These are phyloP conservation scores for Chrosomus eos DNA, from an alignment of 2,797 vertebrate species.

Conservation along the genomic window DNA sequence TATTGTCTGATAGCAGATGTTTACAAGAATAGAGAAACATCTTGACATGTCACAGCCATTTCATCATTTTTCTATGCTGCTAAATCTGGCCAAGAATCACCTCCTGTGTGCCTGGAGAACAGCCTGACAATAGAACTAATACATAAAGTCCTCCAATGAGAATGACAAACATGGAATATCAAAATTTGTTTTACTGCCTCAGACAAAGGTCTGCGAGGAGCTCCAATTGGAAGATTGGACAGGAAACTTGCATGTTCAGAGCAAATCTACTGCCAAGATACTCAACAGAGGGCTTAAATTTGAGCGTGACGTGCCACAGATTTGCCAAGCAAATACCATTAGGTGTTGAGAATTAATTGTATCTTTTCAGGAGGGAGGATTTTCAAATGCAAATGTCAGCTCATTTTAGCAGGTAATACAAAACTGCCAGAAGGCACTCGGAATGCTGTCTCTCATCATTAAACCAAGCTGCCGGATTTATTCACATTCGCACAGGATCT, in stretches of 20 bases:
- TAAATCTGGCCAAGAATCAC: conserved; percentile 53
- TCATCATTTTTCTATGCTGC: conserved; percentile 58
- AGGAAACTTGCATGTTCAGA: conserved; percentile 44
- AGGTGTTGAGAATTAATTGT: conserved; percentile 64
- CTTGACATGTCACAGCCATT: conserved; percentile 59
- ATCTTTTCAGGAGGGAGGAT: conserved; percentile 59
- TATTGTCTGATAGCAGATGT: conserved; percentile 56
- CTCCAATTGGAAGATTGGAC: conserved; percentile 42
- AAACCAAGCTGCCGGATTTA: conserved; percentile 56
- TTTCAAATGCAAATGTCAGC: conserved; percentile 66
- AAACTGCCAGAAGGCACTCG: conserved; percentile 61
- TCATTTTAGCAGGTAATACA: conserved; percentile 66
- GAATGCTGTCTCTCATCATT: conserved; percentile 62
- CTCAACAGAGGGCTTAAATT: conserved; percentile 49
- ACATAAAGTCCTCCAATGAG: conserved; percentile 41
- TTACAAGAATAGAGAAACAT: conserved; percentile 57
- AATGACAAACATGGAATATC: conserved; percentile 51
- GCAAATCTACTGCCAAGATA: conserved; percentile 42
- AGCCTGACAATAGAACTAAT: conserved; percentile 40
- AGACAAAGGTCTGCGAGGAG: conserved; percentile 25
- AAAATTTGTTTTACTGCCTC: conserved; percentile 48
- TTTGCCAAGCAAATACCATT: conserved; percentile 61
- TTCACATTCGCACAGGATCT: conserved; percentile 38
- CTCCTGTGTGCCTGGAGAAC: conserved; percentile 30
- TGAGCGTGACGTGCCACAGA: conserved; percentile 43